These are phyloP conservation scores for Cantharis nigra DNA, from an alignment of 2,888 invertebrate genomes.

Conservation along the genomic window DNA sequence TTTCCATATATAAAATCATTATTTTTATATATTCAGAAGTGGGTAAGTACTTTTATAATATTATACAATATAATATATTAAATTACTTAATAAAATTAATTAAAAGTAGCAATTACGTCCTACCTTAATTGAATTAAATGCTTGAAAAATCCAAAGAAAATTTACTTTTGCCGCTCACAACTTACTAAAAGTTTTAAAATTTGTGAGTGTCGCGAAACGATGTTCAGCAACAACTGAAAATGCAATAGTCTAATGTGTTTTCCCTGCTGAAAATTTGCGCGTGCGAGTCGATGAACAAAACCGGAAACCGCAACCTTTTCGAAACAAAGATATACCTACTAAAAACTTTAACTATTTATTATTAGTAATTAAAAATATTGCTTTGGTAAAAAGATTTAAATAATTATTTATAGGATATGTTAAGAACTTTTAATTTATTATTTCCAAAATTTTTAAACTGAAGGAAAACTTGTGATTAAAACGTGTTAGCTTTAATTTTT, in stretches of 20 bases:
- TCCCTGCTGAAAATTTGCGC: conserved; percentile 25
- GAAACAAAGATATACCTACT: conserved; percentile 3
- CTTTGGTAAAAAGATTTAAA: neutral
- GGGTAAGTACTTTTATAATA: neutral
- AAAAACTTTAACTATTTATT: neutral
- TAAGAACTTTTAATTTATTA: neutral
- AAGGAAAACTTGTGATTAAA: neutral
- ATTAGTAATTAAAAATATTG: neutral
- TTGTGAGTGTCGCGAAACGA: conserved; percentile 1
- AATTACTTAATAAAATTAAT: too few relatives aligned
- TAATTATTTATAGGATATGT: neutral
- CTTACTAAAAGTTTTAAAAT: neutral
- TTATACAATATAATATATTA: too few relatives aligned
- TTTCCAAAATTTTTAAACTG: neutral
- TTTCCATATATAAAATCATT: neutral
- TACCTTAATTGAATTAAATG: neutral
- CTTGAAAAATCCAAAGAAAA: neutral
- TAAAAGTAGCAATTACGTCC: neutral
- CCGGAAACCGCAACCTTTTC: conserved; percentile 20
- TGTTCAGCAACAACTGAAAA: conserved; percentile 22
- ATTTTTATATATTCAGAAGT: neutral
- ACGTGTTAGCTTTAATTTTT: neutral
- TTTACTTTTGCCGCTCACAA: neutral
- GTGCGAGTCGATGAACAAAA: conserved; percentile 16
- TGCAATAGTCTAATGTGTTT: conserved; percentile 11